phyloP scores from a whole-genome alignment of 2,797 vertebrate species.

The Poeciliopsis gracilis region DNA sequence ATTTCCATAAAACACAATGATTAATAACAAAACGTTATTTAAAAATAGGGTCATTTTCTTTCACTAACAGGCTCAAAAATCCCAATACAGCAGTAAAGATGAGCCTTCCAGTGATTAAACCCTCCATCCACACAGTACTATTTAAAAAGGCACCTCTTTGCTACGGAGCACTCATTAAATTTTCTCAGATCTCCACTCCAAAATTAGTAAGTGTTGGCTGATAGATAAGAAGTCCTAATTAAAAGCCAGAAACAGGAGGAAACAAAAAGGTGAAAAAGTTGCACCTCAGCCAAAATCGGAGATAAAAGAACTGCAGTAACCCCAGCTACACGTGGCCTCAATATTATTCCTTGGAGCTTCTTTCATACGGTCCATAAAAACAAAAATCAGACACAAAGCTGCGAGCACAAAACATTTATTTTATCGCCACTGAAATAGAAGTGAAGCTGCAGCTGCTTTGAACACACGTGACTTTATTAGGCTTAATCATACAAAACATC shows the following conservation, averaged over 20 bases:
- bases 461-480: neutral
- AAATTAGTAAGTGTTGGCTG: neutral
- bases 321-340: slow-evolving; percentile 7
- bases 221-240: neutral
- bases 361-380: neutral
- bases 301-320: slow-evolving; percentile 15
- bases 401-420: neutral
- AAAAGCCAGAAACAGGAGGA: neutral
- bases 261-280: neutral
- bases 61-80: neutral
- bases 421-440: neutral
- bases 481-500: neutral
- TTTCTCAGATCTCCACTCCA: neutral
- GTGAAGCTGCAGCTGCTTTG: neutral
- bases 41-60: neutral
- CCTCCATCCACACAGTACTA: slow-evolving; percentile 1
- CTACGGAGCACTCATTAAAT: neutral
- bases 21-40: neutral
- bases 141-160: neutral
- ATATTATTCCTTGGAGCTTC: slow-evolving; percentile 7
- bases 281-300: slow-evolving; percentile 5
- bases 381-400: neutral
- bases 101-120: neutral
- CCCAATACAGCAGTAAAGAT: neutral
- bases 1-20: neutral